Percentiles rank a stretch among this genome's conserved stretches.
These are phyloP conservation scores for Lithodes maja DNA, from an alignment of 2,888 invertebrate genomes.

Conservation along the genomic window DNA sequence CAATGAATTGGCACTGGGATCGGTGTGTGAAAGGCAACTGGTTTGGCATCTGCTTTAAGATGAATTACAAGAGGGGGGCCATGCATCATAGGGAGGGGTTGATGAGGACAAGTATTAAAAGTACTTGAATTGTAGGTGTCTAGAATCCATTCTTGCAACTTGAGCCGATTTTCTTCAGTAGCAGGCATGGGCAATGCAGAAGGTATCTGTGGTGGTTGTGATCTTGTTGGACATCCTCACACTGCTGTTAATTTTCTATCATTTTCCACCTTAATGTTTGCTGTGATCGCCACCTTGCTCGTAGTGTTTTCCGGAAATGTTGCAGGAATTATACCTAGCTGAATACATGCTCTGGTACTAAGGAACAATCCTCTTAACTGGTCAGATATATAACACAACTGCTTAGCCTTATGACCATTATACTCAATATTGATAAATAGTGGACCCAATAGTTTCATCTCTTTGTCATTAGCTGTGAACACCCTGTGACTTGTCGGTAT, in stretches of 20 bases:
- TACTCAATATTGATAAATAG: background rate
- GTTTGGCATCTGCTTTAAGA: constrained; percentile 15
- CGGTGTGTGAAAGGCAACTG: constrained; percentile 14
- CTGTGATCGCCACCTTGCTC: background rate
- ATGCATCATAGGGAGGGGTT: constrained; percentile 19
- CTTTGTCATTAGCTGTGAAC: background rate
- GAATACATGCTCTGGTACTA: background rate
- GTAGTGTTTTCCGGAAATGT: background rate
- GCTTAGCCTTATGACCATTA: background rate
- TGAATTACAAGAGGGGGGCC: background rate
- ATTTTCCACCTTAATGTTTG: background rate
- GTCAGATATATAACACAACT: background rate
- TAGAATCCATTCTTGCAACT: constrained; percentile 11
- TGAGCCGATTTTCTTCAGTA: background rate
- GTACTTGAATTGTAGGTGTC: background rate
- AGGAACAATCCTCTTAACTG: background rate
- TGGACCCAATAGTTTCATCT: background rate
- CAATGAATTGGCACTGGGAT: constrained; percentile 16
- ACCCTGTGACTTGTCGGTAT: background rate
- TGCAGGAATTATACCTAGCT: background rate
- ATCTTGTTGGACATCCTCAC: background rate
- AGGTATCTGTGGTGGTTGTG: background rate
- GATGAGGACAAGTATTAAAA: constrained; percentile 2
- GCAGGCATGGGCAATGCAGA: background rate
- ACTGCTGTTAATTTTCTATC: background rate